Conservation (phyloP, 2,113 vertebrate genomes). For the Psittacara wagleri region DNA sequence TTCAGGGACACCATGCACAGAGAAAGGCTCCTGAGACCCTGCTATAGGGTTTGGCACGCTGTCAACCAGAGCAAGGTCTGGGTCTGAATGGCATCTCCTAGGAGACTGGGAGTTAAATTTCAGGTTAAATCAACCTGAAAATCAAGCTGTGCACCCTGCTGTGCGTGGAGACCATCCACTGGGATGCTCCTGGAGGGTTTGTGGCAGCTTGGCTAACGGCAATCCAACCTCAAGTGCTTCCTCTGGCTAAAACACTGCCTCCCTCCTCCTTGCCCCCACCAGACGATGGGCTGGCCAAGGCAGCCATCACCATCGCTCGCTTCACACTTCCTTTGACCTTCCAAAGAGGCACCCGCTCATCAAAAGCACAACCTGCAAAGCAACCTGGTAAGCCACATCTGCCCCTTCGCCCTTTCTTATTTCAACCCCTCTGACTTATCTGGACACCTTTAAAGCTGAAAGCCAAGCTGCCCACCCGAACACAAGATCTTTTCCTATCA, state of each 20-base stretch:
- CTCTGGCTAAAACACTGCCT: conserved; percentile 1
- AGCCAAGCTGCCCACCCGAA: conserved; percentile 28
- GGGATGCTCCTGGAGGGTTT: background rate
- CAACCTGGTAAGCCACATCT: conserved; percentile 7
- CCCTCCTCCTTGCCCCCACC: background rate
- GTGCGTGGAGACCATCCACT: background rate
- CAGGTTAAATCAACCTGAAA: background rate
- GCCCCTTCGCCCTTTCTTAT: background rate
- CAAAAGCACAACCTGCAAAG: conserved; percentile 35
- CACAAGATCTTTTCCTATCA: background rate
- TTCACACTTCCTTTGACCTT: conserved; percentile 26
- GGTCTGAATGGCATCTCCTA: background rate
- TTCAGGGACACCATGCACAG: background rate
- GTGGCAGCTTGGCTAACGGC: conserved; percentile 25
- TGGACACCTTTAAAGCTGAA: background rate
- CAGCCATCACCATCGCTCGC: background rate
- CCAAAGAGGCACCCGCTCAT: background rate
- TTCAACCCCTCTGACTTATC: conserved; percentile 2
- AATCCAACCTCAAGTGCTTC: conserved; percentile 25
- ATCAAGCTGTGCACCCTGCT: background rate
- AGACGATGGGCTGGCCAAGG: background rate
- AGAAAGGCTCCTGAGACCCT: background rate
- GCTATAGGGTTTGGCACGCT: background rate
- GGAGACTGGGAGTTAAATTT: background rate
- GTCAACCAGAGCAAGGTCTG: background rate